Base-by-base conservation (phyloP, 2,888 invertebrate genomes). In the Melinaea marsaeus region DNA sequence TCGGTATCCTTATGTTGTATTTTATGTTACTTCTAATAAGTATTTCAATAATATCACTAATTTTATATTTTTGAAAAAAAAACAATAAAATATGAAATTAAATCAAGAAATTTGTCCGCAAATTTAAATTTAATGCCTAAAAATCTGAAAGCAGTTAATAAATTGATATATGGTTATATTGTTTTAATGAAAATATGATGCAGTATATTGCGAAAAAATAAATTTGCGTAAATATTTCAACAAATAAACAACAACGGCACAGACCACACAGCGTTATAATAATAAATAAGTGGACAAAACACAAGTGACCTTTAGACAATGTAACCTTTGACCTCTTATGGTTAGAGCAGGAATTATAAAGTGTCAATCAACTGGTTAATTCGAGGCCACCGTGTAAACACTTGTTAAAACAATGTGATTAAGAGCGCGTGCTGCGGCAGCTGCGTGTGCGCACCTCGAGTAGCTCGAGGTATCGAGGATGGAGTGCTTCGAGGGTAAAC, bases 341-440 rank as follows among this genome's bases (percentile, higher is more conserved):
- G 5, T 22, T 51, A 4, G 63, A 74, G 76, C 79, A 79, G 83
- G 86, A 75, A 85, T 78, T 70, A 79, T 77, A 73, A 83, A 87
- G 86, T 75, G 84, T 84, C 80, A 77, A 87, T 87, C 83, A 79
- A 81, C 75, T 79, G 77, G 78, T 80, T 83, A 81, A 80, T 79
- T 77, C 51, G 68, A 72, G 87, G 86, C 86, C 86, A 87, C 88
- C 86, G 75, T 72, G 72, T 75, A 73, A 70, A 71, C 70, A 71
- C 72, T 73, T 37, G 61, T 59, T 6, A 42, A 66, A 76, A 85
- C 84, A 85, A 86, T 83, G 75, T 73, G 68, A 71, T 84, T 83
- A 82, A 85, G 85, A 80, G 83, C 87, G 84, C 86, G 88, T 87
- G 88, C 81, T 75, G 61, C 58, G 74, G 78, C 88, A 88, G 87